phyloP scores from a whole-genome alignment of 2,113 vertebrate species.

The Accipiter cooperii region DNA sequence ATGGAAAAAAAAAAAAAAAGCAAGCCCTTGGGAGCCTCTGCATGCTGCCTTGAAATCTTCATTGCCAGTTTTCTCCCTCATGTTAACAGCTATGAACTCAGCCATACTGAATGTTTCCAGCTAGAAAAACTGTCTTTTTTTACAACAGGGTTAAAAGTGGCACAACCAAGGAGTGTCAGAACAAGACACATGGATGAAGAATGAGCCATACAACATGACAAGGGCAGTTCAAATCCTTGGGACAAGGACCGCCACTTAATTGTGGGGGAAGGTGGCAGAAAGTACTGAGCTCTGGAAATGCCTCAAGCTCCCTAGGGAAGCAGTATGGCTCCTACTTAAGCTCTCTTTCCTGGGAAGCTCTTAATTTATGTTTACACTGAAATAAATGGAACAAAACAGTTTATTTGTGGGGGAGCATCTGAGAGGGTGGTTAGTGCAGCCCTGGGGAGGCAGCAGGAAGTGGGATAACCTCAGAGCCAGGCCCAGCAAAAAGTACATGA shows the following conservation, averaged over 20 bases:
- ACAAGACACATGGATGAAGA: not conserved
- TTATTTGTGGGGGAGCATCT: constrained; percentile 61
- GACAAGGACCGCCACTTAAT: constrained; percentile 4
- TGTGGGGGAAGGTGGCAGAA: constrained; percentile 44
- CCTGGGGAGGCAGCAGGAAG: constrained; percentile 70
- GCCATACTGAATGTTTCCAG: not conserved
- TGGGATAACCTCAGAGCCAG: constrained; percentile 70
- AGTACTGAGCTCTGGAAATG: constrained; percentile 35
- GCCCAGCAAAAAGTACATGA: constrained; percentile 40
- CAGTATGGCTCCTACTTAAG: constrained; percentile 49
- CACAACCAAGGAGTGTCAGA: not conserved
- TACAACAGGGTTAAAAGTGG: not conserved
- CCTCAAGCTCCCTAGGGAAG: constrained; percentile 50
- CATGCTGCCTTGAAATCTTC: not conserved
- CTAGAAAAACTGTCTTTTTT: not conserved
- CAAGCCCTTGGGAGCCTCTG: not conserved
- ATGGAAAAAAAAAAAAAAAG: not conserved
- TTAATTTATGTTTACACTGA: constrained; percentile 71
- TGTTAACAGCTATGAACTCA: not conserved
- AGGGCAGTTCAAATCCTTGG: not conserved
- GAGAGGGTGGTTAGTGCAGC: constrained; percentile 53
- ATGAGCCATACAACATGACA: not conserved
- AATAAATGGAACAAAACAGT: constrained; percentile 63
- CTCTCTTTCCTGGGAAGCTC: constrained; percentile 65
- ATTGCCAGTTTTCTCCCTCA: not conserved